phyloP scores from a whole-genome alignment of 2,113 vertebrate species.

The Oenanthe melanoleuca region DNA sequence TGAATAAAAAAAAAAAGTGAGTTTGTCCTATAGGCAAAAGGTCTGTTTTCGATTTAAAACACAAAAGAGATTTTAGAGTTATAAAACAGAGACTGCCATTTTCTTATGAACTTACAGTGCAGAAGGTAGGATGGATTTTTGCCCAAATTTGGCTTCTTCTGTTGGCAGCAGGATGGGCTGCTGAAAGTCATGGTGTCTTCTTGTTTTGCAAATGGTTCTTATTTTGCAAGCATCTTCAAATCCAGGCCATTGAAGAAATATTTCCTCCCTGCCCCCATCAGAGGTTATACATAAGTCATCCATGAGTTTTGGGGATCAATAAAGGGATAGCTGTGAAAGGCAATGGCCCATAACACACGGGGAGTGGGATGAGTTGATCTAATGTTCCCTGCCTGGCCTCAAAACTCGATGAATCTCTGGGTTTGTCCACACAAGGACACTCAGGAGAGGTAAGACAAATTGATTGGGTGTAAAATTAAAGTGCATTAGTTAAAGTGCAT shows the following conservation, averaged over 20 bases:
- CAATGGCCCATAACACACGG: not conserved
- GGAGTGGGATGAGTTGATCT: conserved; percentile 4
- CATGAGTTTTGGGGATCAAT: conserved; percentile 35
- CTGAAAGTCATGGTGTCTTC: not conserved
- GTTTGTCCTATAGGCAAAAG: not conserved
- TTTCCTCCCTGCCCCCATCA: accelerated
- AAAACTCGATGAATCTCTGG: conserved; percentile 38
- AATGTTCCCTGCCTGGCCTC: conserved; percentile 4
- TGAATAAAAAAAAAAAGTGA: not conserved
- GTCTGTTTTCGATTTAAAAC: not conserved
- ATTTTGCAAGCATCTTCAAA: not conserved
- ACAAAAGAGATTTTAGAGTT: not conserved
- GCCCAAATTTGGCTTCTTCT: not conserved
- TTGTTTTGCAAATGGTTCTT: not conserved
- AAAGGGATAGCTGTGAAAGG: not conserved
- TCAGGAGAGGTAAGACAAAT: conserved; percentile 70
- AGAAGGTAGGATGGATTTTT: not conserved
- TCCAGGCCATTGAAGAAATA: not conserved
- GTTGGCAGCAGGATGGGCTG: accelerated
- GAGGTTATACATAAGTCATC: not conserved
- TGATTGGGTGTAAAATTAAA: conserved; percentile 71
- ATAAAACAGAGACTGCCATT: not conserved
- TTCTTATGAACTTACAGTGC: not conserved
- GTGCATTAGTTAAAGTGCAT: conserved; percentile 72
- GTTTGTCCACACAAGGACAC: conserved; percentile 57